phyloP scores from a whole-genome alignment of 2,888 invertebrate genomes.

The Clitarchus hookeri region DNA sequence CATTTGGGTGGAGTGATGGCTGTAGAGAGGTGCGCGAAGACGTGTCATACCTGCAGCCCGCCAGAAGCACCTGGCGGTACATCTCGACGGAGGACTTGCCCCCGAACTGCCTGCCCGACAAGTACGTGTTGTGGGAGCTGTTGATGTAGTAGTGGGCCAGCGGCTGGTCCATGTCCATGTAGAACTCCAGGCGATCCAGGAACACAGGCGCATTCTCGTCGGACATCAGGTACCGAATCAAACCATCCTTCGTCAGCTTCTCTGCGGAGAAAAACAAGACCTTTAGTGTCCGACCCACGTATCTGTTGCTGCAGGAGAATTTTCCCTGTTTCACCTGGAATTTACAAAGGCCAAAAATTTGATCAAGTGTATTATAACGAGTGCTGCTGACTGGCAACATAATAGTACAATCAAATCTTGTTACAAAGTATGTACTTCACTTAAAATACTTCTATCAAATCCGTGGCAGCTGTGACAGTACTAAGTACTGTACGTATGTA shows the following conservation, averaged over 20 bases:
- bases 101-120: constrained; percentile 95
- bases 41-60: constrained; percentile 87
- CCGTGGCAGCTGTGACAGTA: too few relatives aligned
- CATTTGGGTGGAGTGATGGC: too few relatives aligned
- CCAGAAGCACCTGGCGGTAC: constrained; percentile 95
- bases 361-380: too few relatives aligned
- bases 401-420: too few relatives aligned
- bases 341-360: too few relatives aligned
- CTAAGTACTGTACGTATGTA: too few relatives aligned
- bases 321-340: too few relatives aligned
- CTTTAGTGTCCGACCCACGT: too few relatives aligned
- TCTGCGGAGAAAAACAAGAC: constrained; percentile 56
- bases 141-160: constrained; percentile 98
- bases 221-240: constrained; percentile 98
- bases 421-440: too few relatives aligned
- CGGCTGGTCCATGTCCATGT: constrained; percentile 99
- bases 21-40: background rate
- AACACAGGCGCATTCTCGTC: constrained; percentile 99
- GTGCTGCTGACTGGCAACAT: too few relatives aligned
- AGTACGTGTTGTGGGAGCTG: constrained; percentile 95
- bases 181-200: constrained; percentile 94
- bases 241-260: constrained; percentile 79
- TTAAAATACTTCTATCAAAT: too few relatives aligned
- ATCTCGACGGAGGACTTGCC: constrained; percentile 98
- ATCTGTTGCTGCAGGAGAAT: too few relatives aligned